Percentiles rank a stretch among this genome's conserved stretches.
These are phyloP conservation scores for Drosophila kepulauana DNA, from an alignment of 1,140 invertebrate species.

Conservation along the genomic window DNA sequence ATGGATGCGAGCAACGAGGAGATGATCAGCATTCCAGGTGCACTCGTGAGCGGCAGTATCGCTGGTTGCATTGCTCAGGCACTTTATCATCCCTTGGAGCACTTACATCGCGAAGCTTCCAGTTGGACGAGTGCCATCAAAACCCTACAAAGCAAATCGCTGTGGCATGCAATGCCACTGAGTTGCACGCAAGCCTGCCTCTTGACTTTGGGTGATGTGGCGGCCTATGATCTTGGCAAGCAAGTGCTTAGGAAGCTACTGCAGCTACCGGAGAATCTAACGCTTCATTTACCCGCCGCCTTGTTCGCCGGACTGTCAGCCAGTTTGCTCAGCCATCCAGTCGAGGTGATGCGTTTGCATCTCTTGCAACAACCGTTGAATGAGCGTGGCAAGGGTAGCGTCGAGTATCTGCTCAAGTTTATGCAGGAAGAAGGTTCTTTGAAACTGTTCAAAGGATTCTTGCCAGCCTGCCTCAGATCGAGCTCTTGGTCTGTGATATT, in stretches of 20 bases:
- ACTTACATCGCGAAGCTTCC: conserved; percentile 30
- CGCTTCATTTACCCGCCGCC: conserved; percentile 42
- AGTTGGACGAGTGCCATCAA: neutral
- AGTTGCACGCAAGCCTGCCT: conserved; percentile 62
- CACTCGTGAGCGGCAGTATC: conserved; percentile 27
- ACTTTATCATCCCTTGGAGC: conserved; percentile 59
- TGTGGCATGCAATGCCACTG: conserved; percentile 46
- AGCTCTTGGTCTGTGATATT: conserved; percentile 66
- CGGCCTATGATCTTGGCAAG: conserved; percentile 62
- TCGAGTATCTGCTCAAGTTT: conserved; percentile 41
- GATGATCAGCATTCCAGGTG: neutral
- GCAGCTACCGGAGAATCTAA: conserved; percentile 33
- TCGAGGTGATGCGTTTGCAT: conserved; percentile 61
- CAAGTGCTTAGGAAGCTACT: conserved; percentile 46
- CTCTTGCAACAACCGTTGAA: conserved; percentile 60
- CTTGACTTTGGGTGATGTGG: conserved; percentile 65
- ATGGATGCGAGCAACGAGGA: conserved; percentile 14
- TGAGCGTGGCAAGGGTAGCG: conserved; percentile 23
- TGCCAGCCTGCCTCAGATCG: conserved; percentile 60
- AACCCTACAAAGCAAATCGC: neutral
- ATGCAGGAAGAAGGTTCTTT: conserved; percentile 44
- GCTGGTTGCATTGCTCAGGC: conserved; percentile 61
- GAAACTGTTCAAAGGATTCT: conserved; percentile 55
- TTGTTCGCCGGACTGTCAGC: conserved; percentile 54
- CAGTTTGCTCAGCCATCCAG: conserved; percentile 55